These are phyloP conservation scores for Sceloporus undulatus DNA, from an alignment of 2,113 vertebrate species.

Conservation along the genomic window DNA sequence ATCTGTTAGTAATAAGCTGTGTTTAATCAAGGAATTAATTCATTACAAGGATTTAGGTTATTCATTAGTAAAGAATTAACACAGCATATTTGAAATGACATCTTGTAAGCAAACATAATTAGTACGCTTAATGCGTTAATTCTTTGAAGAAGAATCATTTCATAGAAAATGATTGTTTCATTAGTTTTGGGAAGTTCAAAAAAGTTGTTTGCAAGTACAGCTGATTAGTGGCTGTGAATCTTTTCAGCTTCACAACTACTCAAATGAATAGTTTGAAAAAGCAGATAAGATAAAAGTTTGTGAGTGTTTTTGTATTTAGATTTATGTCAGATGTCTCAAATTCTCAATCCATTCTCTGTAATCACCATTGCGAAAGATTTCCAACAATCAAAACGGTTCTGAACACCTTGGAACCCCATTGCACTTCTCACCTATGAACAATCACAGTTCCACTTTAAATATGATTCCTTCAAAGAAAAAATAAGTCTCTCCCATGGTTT, in stretches of 20 bases:
- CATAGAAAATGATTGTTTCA: neutral
- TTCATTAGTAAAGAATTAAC: constrained; percentile 4
- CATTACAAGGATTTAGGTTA: neutral
- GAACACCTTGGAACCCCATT: neutral
- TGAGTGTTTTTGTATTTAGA: neutral
- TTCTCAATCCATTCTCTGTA: neutral
- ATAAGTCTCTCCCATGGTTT: neutral
- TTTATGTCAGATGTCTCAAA: neutral
- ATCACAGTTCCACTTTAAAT: neutral
- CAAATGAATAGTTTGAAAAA: neutral
- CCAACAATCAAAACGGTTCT: neutral
- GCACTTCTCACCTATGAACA: neutral
- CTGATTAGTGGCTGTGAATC: neutral
- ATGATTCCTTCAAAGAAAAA: neutral
- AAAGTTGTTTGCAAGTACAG: neutral
- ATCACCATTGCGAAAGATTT: neutral
- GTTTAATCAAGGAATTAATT: constrained; percentile 3
- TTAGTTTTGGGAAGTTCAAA: neutral
- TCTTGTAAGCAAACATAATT: neutral
- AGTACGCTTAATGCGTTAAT: neutral
- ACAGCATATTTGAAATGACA: constrained; percentile 12
- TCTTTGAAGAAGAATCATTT: neutral
- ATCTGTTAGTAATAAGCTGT: neutral
- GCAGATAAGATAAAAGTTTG: neutral
- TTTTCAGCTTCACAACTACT: neutral